Conservation (phyloP, 1,140 invertebrate species). For the Diachasmimorpha longicaudata region DNA sequence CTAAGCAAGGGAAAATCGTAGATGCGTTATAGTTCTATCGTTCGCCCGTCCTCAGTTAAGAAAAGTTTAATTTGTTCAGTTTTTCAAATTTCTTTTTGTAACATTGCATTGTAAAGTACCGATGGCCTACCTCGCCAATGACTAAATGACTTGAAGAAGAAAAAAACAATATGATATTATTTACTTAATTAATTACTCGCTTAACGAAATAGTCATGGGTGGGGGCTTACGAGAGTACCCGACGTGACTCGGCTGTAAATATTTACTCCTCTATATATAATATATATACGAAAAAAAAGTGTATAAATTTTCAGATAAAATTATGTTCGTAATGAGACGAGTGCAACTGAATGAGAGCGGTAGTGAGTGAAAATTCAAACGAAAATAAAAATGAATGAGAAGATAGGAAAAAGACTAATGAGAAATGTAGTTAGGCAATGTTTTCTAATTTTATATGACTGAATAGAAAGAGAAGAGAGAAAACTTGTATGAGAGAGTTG, state of each 20-base stretch:
- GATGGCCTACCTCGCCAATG: conserved; percentile 53
- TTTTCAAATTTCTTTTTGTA: background rate
- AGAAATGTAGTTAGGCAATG: conserved; percentile 54
- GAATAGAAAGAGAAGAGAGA: conserved; percentile 30
- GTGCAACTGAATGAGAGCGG: conserved; percentile 9
- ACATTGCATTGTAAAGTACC: conserved; percentile 39
- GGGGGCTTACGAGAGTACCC: background rate
- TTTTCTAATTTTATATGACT: conserved; percentile 60
- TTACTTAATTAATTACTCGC: conserved; percentile 28
- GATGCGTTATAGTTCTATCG: background rate
- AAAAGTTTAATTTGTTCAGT: background rate
- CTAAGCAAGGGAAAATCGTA: too few relatives aligned
- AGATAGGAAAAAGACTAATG: background rate
- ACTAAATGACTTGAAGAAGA: conserved; percentile 34
- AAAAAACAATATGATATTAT: conserved; percentile 28
- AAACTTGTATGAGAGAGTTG: conserved; percentile 31
- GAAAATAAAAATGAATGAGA: background rate
- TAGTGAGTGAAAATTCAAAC: conserved; percentile 6
- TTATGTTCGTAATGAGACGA: conserved; percentile 15
- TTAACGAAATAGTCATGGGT: conserved; percentile 27
- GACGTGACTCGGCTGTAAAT: conserved; percentile 28
- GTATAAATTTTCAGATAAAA: conserved; percentile 24
- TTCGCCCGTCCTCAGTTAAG: conserved; percentile 5
- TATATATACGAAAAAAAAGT: conserved; percentile 21
- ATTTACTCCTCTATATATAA: conserved; percentile 19